phyloP scores from a whole-genome alignment of 1,140 invertebrate genomes.

The Palaemon carinicauda region DNA sequence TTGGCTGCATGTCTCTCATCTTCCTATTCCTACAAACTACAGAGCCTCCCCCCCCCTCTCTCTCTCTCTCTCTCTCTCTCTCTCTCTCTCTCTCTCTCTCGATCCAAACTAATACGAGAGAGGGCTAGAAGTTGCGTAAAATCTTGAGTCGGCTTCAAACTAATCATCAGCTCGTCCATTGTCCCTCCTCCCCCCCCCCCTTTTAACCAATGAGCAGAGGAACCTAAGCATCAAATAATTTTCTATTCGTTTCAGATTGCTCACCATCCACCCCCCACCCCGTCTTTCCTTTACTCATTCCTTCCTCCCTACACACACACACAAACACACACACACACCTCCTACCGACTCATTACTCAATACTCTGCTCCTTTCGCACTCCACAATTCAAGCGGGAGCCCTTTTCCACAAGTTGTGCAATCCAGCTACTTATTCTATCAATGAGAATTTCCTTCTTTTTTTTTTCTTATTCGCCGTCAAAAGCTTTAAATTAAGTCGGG shows the following conservation, averaged over 20 bases:
- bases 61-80: neutral
- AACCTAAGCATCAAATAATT: conserved; percentile 51
- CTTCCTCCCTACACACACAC: neutral
- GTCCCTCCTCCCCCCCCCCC: conserved; percentile 53
- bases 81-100: neutral
- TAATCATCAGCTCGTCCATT: conserved; percentile 50
- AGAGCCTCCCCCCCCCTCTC: neutral
- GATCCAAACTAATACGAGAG: neutral
- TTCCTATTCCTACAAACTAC: neutral
- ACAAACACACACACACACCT: too few species aligned
- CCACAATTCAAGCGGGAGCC: too few species aligned
- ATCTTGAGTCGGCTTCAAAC: conserved; percentile 54
- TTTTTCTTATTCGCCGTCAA: too few species aligned
- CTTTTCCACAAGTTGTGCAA: too few species aligned
- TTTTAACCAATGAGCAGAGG: conserved; percentile 46
- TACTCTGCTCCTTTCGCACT: too few species aligned
- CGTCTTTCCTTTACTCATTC: neutral
- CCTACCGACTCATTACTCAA: too few species aligned
- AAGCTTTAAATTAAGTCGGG: too few species aligned
- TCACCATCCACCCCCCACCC: neutral
- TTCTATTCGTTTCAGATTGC: conserved; percentile 53
- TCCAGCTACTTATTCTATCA: too few species aligned
- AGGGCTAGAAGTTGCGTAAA: conserved; percentile 46
- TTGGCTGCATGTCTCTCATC: neutral
- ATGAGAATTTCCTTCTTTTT: too few species aligned